Conservation (phyloP, 1,140 invertebrate genomes). For the Drosophila repleta region DNA sequence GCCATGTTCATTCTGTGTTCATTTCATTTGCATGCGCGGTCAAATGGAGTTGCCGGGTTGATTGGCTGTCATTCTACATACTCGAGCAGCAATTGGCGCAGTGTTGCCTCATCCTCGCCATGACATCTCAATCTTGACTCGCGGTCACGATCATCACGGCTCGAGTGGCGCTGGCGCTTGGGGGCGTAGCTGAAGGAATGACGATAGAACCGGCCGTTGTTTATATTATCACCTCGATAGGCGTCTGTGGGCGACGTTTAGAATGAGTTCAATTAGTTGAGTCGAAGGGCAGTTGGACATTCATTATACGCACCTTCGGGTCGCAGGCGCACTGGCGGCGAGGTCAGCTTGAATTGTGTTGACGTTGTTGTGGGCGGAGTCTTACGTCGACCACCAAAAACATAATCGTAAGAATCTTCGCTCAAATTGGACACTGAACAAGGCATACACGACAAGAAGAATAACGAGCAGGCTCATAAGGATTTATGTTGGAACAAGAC, state of each 20-base stretch:
- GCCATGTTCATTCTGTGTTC: slow-evolving; percentile 47
- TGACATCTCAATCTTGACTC: slow-evolving; percentile 84
- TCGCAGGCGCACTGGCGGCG: slow-evolving; percentile 82
- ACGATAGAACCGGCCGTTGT: slow-evolving; percentile 83
- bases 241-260: slow-evolving; percentile 51
- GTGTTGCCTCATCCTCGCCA: slow-evolving; percentile 84
- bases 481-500: slow-evolving; percentile 21
- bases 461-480: slow-evolving; percentile 48
- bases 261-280: neutral
- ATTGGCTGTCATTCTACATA: slow-evolving; percentile 62
- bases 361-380: slow-evolving; percentile 83
- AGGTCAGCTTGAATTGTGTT: slow-evolving; percentile 84
- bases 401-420: slow-evolving; percentile 84
- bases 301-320: slow-evolving; percentile 69
- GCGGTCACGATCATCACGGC: slow-evolving; percentile 79
- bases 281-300: neutral
- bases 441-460: slow-evolving; percentile 27
- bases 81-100: slow-evolving; percentile 84
- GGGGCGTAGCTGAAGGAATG: slow-evolving; percentile 84
- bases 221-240: slow-evolving; percentile 78
- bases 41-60: neutral
- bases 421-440: slow-evolving; percentile 84
- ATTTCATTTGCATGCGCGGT: slow-evolving; percentile 29
- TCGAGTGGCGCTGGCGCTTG: slow-evolving; percentile 75
- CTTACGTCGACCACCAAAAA: slow-evolving; percentile 84